Evolutionary conservation across 2,888 invertebrate species (phyloP), one percentile per base, ranked within the genome.

Genomic region (Omphaloscelis lunosa): DNA sequence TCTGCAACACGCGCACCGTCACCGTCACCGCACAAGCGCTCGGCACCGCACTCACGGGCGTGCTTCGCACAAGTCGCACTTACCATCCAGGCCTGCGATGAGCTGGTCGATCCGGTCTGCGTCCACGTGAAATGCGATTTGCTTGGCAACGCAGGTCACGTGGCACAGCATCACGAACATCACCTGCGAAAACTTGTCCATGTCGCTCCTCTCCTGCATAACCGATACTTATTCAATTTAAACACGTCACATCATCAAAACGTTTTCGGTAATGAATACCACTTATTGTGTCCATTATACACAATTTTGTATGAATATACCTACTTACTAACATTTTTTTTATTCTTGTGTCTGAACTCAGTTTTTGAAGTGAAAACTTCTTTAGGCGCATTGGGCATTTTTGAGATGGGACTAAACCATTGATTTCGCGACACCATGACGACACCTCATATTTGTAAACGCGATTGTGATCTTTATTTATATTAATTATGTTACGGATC

Each of bases 141-240:
- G 95, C 88, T 95, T 95, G 34, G 88, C 92, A 83, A 95, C 85
- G 41, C 95, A 94, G 7, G 95, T 95, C 77, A 94, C 87, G 89
- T 95, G 94, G 79, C 95, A 95, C 70, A 95, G 89, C 87, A 95
- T 86, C 81, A 95, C 88, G 86, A 95, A 95, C 94, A 95, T 90
- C 80, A 95, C 95, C 8, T 93, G 91, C 3, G 95, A 91, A 70
- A 95, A 82, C 86, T 92, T 92, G 45, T 90, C 91, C 94, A 95
- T 92, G 82, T 95, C 92, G 65, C 75, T 77, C n/a, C 92, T 90
- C 78, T 91, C 92, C 93, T 94, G 88, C 51, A 68, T 15, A 39
- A 39, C 6, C 15, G 12, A 61, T 39, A 23, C 23, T 17, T 58
- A 15, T 27, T 58, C 27, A 58, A 15, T 27, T 59, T 17, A 59